These are phyloP conservation scores for Papilio xuthus DNA, from an alignment of 1,140 invertebrate genomes.

Conservation along the genomic window DNA sequence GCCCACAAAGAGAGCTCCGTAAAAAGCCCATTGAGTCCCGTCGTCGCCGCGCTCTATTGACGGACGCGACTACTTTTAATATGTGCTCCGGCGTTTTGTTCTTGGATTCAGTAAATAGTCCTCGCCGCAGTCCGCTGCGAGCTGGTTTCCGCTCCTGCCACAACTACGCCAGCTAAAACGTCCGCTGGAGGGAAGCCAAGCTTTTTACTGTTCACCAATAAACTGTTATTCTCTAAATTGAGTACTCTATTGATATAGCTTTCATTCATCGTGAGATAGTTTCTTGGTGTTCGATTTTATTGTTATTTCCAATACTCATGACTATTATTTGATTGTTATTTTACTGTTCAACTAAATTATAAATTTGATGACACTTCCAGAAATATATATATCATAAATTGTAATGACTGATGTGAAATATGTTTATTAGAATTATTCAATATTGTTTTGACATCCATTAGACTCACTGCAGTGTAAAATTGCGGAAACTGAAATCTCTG, in stretches of 20 bases:
- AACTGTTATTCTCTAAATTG: slow-evolving; percentile 1
- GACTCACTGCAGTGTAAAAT: neutral
- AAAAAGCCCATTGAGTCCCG: slow-evolving; percentile 69
- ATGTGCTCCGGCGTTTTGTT: slow-evolving; percentile 55
- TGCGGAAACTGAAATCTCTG: neutral
- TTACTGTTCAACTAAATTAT: neutral
- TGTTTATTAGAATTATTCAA: neutral
- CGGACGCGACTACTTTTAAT: slow-evolving; percentile 60
- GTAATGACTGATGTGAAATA: neutral
- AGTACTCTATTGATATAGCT: neutral
- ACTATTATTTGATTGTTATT: neutral
- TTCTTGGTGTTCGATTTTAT: neutral
- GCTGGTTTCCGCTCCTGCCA: slow-evolving; percentile 55
- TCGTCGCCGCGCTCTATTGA: slow-evolving; percentile 55
- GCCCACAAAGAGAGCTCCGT: slow-evolving; percentile 68
- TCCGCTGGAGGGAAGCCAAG: slow-evolving; percentile 38
- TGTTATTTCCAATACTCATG: neutral
- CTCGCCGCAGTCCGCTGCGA: slow-evolving; percentile 54
- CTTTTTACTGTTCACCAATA: slow-evolving; percentile 24
- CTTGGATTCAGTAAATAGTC: slow-evolving; percentile 52
- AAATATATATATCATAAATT: neutral
- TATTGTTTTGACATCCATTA: neutral
- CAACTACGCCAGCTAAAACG: slow-evolving; percentile 36
- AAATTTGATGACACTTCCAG: neutral
- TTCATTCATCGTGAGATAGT: neutral